These are phyloP conservation scores for Phaonia tiefii DNA, from an alignment of 2,888 invertebrate species.

Conservation along the genomic window DNA sequence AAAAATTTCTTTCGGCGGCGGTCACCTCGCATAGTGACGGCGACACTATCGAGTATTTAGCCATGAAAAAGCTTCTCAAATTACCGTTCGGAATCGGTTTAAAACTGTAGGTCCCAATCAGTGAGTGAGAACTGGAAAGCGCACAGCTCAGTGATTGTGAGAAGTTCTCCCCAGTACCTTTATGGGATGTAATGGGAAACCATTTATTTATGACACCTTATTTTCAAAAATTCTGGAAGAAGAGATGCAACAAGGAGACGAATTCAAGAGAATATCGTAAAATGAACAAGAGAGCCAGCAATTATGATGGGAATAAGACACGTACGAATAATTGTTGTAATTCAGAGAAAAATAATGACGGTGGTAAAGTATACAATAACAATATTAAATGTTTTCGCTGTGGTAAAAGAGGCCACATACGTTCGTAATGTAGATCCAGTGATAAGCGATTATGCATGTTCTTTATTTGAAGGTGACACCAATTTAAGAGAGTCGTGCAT, in stretches of 20 bases:
- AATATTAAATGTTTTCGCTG: constrained; percentile 30
- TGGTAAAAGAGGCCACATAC: constrained; percentile 32
- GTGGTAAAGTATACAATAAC: constrained; percentile 21
- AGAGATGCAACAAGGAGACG: constrained; percentile 8
- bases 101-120: too few species aligned
- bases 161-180: too few species aligned
- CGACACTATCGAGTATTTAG: too few species aligned
- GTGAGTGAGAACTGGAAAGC: too few species aligned
- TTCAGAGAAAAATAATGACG: neutral
- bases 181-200: too few species aligned
- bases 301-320: neutral
- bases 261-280: constrained; percentile 2
- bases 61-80: too few species aligned
- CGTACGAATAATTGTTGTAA: neutral
- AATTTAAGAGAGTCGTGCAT: constrained; percentile 32
- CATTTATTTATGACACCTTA: constrained; percentile 41
- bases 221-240: constrained; percentile 44
- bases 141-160: too few species aligned
- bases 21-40: too few species aligned
- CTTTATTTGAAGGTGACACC: neutral
- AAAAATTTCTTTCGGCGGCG: too few species aligned
- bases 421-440: constrained; percentile 24
- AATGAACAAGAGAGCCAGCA: constrained; percentile 5
- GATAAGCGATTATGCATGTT: constrained; percentile 12
- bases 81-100: too few species aligned